Percentiles rank a stretch among this genome's conserved stretches.
These are phyloP conservation scores for Megalopta genalis DNA, from an alignment of 1,140 invertebrate genomes.

Conservation along the genomic window DNA sequence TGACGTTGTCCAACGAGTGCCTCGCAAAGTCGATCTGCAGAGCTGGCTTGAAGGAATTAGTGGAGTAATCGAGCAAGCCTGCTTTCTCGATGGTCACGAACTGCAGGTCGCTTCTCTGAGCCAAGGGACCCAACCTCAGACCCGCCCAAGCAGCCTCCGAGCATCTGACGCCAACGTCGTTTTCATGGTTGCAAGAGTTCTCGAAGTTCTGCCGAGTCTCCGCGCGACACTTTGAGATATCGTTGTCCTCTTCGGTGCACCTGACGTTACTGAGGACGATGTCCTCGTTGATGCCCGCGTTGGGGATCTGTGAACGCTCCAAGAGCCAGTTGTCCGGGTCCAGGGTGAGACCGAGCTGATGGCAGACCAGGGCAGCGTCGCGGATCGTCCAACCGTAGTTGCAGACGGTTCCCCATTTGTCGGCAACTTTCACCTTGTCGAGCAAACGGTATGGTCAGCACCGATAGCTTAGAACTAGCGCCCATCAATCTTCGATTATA, in stretches of 20 bases:
- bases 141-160: constrained; percentile 96
- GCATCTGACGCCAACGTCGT: constrained; percentile 93
- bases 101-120: constrained; percentile 92
- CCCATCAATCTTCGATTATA: too few relatives aligned
- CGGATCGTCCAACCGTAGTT: constrained; percentile 97
- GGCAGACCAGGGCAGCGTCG: constrained; percentile 95
- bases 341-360: constrained; percentile 95
- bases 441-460: background rate
- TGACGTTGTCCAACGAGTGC: constrained; percentile 92
- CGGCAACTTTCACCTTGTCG: constrained; percentile 86
- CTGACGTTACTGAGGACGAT: constrained; percentile 92
- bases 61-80: constrained; percentile 96
- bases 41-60: constrained; percentile 93
- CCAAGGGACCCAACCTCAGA: constrained; percentile 91
- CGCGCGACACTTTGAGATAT: constrained; percentile 92
- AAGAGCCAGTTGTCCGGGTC: constrained; percentile 96
- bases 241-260: constrained; percentile 95
- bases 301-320: constrained; percentile 89
- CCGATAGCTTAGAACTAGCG: background rate
- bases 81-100: constrained; percentile 94
- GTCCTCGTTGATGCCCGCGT: constrained; percentile 87
- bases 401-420: constrained; percentile 98
- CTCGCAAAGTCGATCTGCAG: constrained; percentile 97
- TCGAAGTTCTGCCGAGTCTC: constrained; percentile 90
- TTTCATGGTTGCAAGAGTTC: constrained; percentile 92